Evolutionary conservation across 2,888 invertebrate species (phyloP).

Genomic region (Drosophila birchii): DNA sequence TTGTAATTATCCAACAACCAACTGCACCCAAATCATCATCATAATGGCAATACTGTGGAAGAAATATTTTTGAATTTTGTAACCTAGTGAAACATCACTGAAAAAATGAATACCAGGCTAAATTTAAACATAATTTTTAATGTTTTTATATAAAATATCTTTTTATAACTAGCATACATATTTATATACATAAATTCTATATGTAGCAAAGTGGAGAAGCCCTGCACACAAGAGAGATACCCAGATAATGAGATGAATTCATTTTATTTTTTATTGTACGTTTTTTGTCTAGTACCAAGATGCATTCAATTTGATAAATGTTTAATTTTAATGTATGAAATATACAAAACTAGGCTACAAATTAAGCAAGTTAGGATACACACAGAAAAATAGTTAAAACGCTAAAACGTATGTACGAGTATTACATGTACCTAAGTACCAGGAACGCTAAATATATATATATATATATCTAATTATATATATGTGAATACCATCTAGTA

Average conservation of each 20-base stretch:
- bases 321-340: constrained; percentile 54
- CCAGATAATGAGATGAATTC: constrained; percentile 23
- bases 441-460: constrained; percentile 16
- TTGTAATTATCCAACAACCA: not conserved
- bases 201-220: constrained; percentile 20
- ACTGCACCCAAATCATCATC: not conserved
- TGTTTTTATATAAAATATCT: constrained; percentile 65
- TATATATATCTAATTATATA: constrained; percentile 18
- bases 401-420: constrained; percentile 44
- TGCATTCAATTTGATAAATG: constrained; percentile 77
- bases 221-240: constrained; percentile 45
- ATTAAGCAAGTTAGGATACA: constrained; percentile 8
- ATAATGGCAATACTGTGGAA: not conserved
- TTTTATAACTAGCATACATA: constrained; percentile 54
- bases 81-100: constrained; percentile 38
- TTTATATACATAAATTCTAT: constrained; percentile 16
- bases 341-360: constrained; percentile 9
- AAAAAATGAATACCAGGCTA: constrained; percentile 12
- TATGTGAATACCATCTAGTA: constrained; percentile 31
- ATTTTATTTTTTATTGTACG: constrained; percentile 64
- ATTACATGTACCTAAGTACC: constrained; percentile 47
- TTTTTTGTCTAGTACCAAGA: constrained; percentile 71
- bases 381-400: constrained; percentile 42
- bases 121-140: constrained; percentile 42
- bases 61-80: constrained; percentile 50